These are phyloP conservation scores for Pandion haliaetus DNA, from an alignment of 2,113 vertebrate species.

Conservation along the genomic window DNA sequence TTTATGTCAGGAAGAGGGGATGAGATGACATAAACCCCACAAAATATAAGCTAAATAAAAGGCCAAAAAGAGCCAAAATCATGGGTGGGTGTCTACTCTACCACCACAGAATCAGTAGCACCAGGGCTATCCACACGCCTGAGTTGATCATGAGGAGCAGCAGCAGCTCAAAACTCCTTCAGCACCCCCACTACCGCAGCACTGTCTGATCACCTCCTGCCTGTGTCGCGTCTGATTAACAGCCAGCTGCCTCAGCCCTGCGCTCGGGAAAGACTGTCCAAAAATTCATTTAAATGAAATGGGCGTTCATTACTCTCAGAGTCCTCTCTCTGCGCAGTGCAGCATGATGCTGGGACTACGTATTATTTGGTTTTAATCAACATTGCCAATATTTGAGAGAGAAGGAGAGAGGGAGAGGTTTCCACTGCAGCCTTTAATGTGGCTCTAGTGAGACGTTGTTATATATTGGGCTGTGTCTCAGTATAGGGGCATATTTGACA, in stretches of 20 bases:
- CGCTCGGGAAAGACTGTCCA: background rate
- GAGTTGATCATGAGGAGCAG: background rate
- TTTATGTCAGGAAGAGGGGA: background rate
- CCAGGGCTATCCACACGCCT: background rate
- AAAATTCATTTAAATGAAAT: constrained; percentile 24
- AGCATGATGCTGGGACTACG: background rate
- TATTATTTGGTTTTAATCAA: constrained; percentile 23
- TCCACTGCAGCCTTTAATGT: background rate
- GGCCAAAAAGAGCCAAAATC: background rate
- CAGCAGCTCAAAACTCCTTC: background rate
- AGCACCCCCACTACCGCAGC: background rate
- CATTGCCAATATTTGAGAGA: background rate
- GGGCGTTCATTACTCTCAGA: background rate
- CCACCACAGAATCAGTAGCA: background rate
- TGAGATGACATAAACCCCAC: background rate
- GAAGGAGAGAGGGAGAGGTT: background rate
- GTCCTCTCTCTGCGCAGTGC: background rate
- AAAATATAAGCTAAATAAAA: background rate
- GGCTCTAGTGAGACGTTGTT: background rate
- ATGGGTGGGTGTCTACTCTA: background rate
- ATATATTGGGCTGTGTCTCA: background rate
- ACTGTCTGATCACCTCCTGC: background rate
- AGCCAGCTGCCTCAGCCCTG: background rate
- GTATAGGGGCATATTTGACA: constrained; percentile 2
- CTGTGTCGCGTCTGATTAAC: fast-evolving